Evolutionary conservation across 1,140 invertebrate species (phyloP).

Genomic region (Planococcus citri): DNA sequence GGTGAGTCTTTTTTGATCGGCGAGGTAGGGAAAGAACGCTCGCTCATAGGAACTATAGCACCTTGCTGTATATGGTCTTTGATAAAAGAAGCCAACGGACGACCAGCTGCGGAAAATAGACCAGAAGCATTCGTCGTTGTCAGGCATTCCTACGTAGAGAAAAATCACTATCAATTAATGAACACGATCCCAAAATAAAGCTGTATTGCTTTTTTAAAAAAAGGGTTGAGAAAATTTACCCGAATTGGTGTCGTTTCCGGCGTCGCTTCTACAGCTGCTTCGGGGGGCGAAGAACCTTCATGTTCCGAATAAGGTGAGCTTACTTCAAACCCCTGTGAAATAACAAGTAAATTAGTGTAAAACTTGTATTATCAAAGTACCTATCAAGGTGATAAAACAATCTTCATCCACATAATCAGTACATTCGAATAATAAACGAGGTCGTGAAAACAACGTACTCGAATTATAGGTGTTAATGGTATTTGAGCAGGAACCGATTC

Average conservation of each 20-base stretch:
- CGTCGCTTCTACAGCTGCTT: conserved; percentile 73
- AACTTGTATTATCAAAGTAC: no score
- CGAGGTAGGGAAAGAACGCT: conserved; percentile 45
- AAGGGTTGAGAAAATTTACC: no score
- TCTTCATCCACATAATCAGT: no score
- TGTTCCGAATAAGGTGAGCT: conserved; percentile 31
- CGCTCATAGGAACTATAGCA: neutral
- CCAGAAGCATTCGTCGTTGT: neutral
- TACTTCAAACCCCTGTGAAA: conserved; percentile 22
- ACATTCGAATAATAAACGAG: neutral
- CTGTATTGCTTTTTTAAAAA: no score
- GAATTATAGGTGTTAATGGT: conserved; percentile 30
- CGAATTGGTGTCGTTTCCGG: conserved; percentile 76
- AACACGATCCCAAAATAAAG: no score
- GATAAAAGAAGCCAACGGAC: neutral
- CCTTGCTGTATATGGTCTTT: neutral
- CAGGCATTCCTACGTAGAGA: no score
- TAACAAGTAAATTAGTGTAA: conserved; percentile 1
- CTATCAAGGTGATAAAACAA: no score
- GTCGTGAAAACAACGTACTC: conserved; percentile 25
- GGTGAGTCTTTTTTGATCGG: conserved; percentile 50
- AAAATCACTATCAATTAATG: no score
- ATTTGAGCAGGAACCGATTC: conserved; percentile 30
- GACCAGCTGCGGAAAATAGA: neutral
- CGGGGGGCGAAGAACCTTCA: conserved; percentile 53